These are phyloP conservation scores for Marmota monax DNA, from an alignment of 2,113 vertebrate genomes.

Conservation along the genomic window DNA sequence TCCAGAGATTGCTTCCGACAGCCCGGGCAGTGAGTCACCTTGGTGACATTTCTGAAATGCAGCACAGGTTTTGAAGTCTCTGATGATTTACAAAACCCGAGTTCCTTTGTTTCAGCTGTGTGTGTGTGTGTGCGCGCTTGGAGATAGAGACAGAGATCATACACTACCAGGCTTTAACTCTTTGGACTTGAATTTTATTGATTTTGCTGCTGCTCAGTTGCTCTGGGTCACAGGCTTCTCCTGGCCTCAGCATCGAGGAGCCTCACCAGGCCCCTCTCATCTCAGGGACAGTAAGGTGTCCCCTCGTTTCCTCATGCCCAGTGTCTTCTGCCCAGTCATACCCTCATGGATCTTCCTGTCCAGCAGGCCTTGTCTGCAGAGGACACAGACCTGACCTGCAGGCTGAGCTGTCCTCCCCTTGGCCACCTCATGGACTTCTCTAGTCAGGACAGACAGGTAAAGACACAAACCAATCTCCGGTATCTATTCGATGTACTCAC, in stretches of 20 bases:
- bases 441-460: no score
- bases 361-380: rapidly evolving
- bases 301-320: background rate
- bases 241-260: no score
- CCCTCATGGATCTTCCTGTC: background rate
- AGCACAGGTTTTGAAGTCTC: background rate
- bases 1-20: background rate
- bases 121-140: background rate
- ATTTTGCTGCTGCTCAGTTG: no score
- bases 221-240: background rate
- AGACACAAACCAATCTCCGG: background rate
- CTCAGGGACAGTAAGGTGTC: background rate
- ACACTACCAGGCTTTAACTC: background rate
- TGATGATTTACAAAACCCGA: background rate
- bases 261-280: rapidly evolving
- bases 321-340: background rate
- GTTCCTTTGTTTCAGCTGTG: background rate
- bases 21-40: background rate
- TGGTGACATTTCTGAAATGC: background rate
- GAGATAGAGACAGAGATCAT: background rate
- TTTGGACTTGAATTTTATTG: background rate
- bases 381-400: no score
- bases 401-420: background rate
- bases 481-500: background rate
- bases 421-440: background rate